Conservation (phyloP, 2,113 vertebrate species). For the human (Homo sapiens) region GRCh38 chr5:82292501-82293000, state of each 20-base stretch:
- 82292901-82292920: background rate
- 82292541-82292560: no score
- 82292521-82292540: no score
- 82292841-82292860: no score
- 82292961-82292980: background rate
- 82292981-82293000: no score
- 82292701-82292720: background rate
- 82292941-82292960: background rate
- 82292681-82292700: background rate
- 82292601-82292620: no score
- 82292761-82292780: background rate
- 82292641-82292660: no score
- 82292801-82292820: background rate
- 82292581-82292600: no score
- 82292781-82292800: background rate
- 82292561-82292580: no score
- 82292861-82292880: background rate
- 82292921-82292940: background rate
- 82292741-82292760: background rate
- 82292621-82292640: no score
- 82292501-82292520: no score
- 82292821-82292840: fast-evolving
- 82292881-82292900: background rate
- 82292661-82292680: no score
- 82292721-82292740: background rate